Conservation (phyloP, 2,797 vertebrate genomes). For the Selene dorsalis region DNA sequence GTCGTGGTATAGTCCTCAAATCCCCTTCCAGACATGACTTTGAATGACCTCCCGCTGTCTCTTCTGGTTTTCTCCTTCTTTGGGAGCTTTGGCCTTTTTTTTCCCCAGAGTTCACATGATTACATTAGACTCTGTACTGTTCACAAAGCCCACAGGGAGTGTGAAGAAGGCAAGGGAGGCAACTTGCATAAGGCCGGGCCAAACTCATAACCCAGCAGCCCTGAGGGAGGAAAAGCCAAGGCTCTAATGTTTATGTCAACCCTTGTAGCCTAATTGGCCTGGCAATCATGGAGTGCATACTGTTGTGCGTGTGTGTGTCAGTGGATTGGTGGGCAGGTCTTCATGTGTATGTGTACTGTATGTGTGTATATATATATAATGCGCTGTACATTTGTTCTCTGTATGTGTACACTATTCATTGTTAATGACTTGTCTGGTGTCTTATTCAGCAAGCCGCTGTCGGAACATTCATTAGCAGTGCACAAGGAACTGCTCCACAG, state of each 20-base stretch:
- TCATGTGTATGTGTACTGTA: constrained; percentile 8
- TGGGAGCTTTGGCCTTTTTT: constrained; percentile 44
- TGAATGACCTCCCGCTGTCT: constrained; percentile 47
- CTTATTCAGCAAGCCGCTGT: constrained; percentile 46
- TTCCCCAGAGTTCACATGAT: constrained; percentile 55
- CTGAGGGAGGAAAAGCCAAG: constrained; percentile 49
- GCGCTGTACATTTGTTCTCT: constrained; percentile 50
- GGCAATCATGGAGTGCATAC: constrained; percentile 43
- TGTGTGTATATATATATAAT: constrained; percentile 49
- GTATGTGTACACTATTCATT: constrained; percentile 53
- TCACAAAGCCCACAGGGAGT: constrained; percentile 63
- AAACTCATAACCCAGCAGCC: constrained; percentile 43
- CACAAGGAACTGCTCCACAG: constrained; percentile 51
- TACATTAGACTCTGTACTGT: constrained; percentile 67
- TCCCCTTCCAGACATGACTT: constrained; percentile 45
- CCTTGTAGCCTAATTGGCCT: constrained; percentile 64
- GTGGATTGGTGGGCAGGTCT: constrained; percentile 28
- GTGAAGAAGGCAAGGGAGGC: constrained; percentile 65
- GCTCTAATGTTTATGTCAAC: constrained; percentile 58
- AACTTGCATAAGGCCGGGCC: constrained; percentile 57
- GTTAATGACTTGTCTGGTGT: constrained; percentile 62
- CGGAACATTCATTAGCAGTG: constrained; percentile 64
- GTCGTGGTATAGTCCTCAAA: constrained; percentile 12
- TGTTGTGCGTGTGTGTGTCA: constrained; percentile 40
- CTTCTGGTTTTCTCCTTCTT: constrained; percentile 26